Base-by-base conservation (phyloP, 1,140 invertebrate genomes). In the Macrostomum lignano region DNA sequence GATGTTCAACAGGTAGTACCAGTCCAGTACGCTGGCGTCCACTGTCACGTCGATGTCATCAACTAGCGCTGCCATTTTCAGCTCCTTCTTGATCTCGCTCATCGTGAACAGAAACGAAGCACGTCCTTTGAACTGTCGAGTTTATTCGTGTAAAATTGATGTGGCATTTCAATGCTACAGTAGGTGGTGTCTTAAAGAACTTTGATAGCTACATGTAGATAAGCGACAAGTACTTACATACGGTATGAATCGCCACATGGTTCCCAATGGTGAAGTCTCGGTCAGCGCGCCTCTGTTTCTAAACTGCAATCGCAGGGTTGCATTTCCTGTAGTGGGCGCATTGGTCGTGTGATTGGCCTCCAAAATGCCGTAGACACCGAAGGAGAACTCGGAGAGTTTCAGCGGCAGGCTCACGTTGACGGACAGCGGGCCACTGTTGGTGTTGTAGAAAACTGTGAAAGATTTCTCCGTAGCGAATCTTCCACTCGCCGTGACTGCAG, bases 391-490 rank as follows among this genome's bases (percentile, higher is more conserved):
- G 46, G 82, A 72, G 49, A 88, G 74, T 47, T 82, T 86, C 1
- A 77, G 72, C 0, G 78, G 74, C 69, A 84, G 79, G 0, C 77
- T 86, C 0, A 93, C 77, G 55, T 91, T 91, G 0, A 91, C 79
- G n/a, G n/a, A n/a, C n/a, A n/a, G n/a, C n/a, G n/a, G n/a, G n/a
- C n/a, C n/a, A n/a, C n/a, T n/a, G n/a, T n/a, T n/a, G n/a, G n/a
- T n/a, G n/a, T n/a, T n/a, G n/a, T n/a, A n/a, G n/a, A n/a, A n/a
- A n/a, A n/a, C n/a, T n/a, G n/a, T n/a, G n/a, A n/a, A n/a, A n/a
- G n/a, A n/a, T n/a, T n/a, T n/a, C n/a, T n/a, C n/a, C n/a, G n/a
- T n/a, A n/a, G n/a, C n/a, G n/a, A n/a, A n/a, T n/a, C n/a, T n/a
- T 71, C 81, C 81, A 91, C 44, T 75, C 70, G 5, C 82, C 82